These are phyloP conservation scores for Dicranocentrus wangi DNA, from an alignment of 2,888 invertebrate genomes.

Conservation along the genomic window DNA sequence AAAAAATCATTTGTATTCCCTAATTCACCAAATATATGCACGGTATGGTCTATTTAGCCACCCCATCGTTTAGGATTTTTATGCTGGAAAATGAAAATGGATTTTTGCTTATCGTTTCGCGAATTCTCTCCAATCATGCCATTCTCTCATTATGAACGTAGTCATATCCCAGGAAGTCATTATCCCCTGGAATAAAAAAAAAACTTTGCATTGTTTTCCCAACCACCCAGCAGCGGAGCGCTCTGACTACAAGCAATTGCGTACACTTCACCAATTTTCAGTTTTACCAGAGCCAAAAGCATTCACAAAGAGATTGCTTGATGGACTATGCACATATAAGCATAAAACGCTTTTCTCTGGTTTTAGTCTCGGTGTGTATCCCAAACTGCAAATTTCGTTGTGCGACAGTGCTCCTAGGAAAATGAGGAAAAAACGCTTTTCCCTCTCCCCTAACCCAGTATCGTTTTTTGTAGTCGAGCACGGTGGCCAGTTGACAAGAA, in stretches of 20 bases:
- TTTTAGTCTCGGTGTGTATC: too few species aligned
- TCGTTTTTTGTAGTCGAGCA: neutral
- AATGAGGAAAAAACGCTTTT: neutral
- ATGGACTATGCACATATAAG: too few species aligned
- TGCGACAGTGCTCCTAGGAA: too few species aligned
- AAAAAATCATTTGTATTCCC: too few species aligned
- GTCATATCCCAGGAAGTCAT: slow-evolving; percentile 32
- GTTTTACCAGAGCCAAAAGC: too few species aligned
- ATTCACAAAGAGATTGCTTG: too few species aligned
- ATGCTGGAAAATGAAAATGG: too few species aligned
- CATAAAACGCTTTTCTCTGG: too few species aligned
- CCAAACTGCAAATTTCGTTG: too few species aligned
- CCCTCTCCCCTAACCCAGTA: neutral
- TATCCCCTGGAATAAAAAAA: slow-evolving; percentile 4
- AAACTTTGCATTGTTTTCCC: neutral
- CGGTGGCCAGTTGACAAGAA: slow-evolving; percentile 36
- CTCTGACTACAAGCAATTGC: neutral
- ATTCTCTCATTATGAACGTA: slow-evolving; percentile 40
- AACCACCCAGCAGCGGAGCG: neutral
- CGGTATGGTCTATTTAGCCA: too few species aligned
- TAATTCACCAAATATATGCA: too few species aligned
- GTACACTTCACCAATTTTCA: neutral
- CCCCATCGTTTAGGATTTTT: too few species aligned
- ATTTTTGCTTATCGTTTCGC: slow-evolving; percentile 21
- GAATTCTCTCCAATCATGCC: slow-evolving; percentile 55